Conservation (phyloP, 2,797 vertebrate genomes). For the Erpetoichthys calabaricus region DNA sequence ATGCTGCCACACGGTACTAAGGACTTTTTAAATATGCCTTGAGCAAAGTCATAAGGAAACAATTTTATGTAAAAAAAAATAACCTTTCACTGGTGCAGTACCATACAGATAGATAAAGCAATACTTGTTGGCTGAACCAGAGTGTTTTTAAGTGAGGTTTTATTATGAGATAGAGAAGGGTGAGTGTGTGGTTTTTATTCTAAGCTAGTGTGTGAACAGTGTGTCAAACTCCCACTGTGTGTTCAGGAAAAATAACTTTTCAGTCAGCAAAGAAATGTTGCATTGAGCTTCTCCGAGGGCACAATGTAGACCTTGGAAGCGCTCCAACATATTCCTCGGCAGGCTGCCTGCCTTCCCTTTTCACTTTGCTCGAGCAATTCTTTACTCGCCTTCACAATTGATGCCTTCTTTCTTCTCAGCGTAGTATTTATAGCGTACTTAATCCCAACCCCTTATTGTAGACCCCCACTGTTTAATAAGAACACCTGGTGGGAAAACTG, state of each 20-base stretch:
- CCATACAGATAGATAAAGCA: too few relatives aligned
- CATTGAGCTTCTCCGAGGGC: constrained; percentile 13
- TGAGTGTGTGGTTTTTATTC: too few relatives aligned
- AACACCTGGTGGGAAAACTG: background rate
- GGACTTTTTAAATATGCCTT: too few relatives aligned
- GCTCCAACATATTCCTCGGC: constrained; percentile 4
- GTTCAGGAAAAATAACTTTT: background rate
- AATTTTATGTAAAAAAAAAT: too few relatives aligned
- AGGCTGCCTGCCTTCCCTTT: background rate
- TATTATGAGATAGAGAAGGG: too few relatives aligned
- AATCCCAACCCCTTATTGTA: constrained; percentile 1
- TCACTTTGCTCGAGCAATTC: background rate
- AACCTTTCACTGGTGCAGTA: too few relatives aligned
- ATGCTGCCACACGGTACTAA: too few relatives aligned
- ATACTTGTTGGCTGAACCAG: too few relatives aligned
- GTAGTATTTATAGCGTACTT: background rate
- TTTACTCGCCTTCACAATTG: background rate
- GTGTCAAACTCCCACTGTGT: background rate
- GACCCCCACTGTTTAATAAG: constrained; percentile 4
- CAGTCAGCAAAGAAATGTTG: constrained; percentile 12
- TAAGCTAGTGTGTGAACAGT: background rate
- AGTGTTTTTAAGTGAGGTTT: too few relatives aligned
- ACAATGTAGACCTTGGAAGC: constrained; percentile 12
- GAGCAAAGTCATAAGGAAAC: too few relatives aligned
- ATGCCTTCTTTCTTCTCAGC: background rate